Percentiles rank a stretch among this genome's conserved stretches.
These are phyloP conservation scores for Bombus pascuorum DNA, from an alignment of 1,140 invertebrate species.

Conservation along the genomic window DNA sequence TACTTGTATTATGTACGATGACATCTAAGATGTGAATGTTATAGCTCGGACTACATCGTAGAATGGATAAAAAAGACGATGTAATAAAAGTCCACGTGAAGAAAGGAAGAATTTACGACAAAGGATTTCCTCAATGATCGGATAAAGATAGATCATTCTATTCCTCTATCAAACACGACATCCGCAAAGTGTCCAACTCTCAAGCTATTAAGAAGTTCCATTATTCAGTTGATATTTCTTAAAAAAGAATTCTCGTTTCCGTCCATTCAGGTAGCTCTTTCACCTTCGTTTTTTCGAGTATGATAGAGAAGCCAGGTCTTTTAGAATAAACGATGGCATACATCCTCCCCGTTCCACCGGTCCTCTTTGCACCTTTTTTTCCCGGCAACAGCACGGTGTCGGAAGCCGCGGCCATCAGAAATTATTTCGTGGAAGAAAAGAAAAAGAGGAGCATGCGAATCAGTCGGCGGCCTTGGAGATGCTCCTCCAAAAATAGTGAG, in stretches of 20 bases:
- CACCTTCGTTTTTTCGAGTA: background rate
- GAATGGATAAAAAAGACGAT: too few species aligned
- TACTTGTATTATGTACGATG: too few species aligned
- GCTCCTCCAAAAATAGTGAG: slow-evolving; percentile 68
- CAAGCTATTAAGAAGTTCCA: too few species aligned
- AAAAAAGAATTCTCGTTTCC: background rate
- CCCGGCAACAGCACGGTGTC: background rate
- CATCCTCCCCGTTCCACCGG: background rate
- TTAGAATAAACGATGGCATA: slow-evolving; percentile 16
- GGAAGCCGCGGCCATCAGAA: slow-evolving; percentile 52
- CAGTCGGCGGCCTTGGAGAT: slow-evolving; percentile 67
- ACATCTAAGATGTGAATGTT: too few species aligned
- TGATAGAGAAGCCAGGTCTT: slow-evolving; percentile 2
- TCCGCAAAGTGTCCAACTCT: too few species aligned
- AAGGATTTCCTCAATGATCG: too few species aligned
- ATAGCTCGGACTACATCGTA: too few species aligned
- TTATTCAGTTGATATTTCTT: background rate
- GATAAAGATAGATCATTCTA: background rate
- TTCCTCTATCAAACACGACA: too few species aligned
- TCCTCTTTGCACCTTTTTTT: slow-evolving; percentile 6
- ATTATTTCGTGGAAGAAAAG: slow-evolving; percentile 67
- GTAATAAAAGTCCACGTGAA: background rate
- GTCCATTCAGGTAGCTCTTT: background rate
- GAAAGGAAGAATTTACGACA: too few species aligned
- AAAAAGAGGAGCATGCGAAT: slow-evolving; percentile 32